Base-by-base conservation (phyloP, 1,140 invertebrate species). In the Drosophila fuyamai region DNA sequence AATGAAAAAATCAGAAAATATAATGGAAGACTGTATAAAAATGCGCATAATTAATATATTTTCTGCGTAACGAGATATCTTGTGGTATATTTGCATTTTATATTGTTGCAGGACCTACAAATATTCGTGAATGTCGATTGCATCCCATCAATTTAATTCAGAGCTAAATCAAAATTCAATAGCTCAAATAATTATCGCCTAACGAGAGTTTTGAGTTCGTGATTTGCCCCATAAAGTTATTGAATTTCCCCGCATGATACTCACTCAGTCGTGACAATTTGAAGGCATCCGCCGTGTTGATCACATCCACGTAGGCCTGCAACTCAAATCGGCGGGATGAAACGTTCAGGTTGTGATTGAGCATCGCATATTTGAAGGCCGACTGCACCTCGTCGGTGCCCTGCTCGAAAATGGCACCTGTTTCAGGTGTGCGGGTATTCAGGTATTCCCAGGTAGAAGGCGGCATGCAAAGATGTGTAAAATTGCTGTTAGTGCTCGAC, bases 201-300 rank as follows among this genome's bases (percentile, higher is more conserved):
- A 38, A 51, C 8, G 41, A 57, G 55, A 13, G 29, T 44, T 43
- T 50, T 2, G 47, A 14, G 48, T 16, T 50, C 48, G 1, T 13
- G 18, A 9, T 62, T 41, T 18, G 48, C 5, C 29, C 38, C 38
- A 53, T 47, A 16, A 13, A 12, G 10, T 4, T 3, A 23, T 13
- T 2, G 10, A 8, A 27, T 16, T 16, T 35, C 8, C 27, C 13
- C 2, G 2, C 47, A 4, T 9, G 18, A 38, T 92, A 97, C 97
- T 97, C 93, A 98, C 97, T 97, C 41, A 98, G 93, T 93, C 96
- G 94, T 12, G 97, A 97, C 13, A 98, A 94, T 92, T 98, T 98
- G 93, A 97, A 98, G 58, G 97, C 96, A 93, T 98, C 97, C 29
- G 96, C 97, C n/a, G 97, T 98, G 91, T 97, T 97, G 90, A 98